Evolutionary conservation across 1,140 invertebrate genomes (phyloP), one percentile per base, ranked within the genome.

Genomic region (Solenopsis invicta): DNA sequence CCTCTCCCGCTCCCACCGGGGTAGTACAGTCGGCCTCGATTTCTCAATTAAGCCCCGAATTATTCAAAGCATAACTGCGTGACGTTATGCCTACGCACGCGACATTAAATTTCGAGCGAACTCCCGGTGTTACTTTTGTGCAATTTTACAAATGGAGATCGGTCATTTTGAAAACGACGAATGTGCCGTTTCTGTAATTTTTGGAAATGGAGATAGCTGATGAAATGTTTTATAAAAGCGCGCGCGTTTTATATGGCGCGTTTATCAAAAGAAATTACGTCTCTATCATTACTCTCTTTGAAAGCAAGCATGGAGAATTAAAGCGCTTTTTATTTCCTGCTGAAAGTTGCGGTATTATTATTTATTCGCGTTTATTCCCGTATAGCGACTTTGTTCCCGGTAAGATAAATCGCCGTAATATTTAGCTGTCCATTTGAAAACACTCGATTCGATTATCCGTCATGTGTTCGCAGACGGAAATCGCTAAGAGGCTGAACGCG

Each of bases 401-500:
- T 29, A 10, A 13, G 56, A 61, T 61, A 61, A 61, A 61, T 12
- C 41, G 4, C 41, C 5, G 8, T 41, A 41, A 41, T 41, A 41
- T 29, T 29, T 29, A 29, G 29, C 29, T 29, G 29, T 29, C 29
- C 29, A 29, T 45, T 8, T n/a, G 56, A 37, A 10, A 21, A 37
- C 21, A 37, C 0, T 71, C 45, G 10, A 61, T 61, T 18, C 8
- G n/a, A 67, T 50, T 24, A 29, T n/a, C 2, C 41, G 41, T 69
- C 12, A 18, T 54, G 34, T 64, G 80, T 95, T 97, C 97, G 71
- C 96, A 99, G 98, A 99, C 98, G 93, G 98, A 99, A 96, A 99
- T 99, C 94, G 98, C 98, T 29, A 99, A 99, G 96, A 96, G 99
- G 93, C 95, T 99, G 92, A 99, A 98, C 96, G 98, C 97, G 89